Conservation (phyloP, 1,140 invertebrate genomes). For the Neodiprion virginianus region DNA sequence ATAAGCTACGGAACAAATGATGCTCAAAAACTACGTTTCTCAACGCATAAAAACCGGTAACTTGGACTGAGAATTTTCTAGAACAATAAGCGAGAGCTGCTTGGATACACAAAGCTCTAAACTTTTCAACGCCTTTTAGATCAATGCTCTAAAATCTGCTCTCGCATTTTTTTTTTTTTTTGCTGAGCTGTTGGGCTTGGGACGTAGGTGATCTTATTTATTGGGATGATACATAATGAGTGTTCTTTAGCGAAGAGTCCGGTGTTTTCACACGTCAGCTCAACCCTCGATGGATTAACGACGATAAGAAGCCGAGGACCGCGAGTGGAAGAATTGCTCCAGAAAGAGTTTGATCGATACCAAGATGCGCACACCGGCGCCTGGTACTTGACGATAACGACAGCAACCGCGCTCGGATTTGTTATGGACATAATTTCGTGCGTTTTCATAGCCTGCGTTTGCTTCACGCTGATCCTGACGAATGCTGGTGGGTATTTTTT, state of each 20-base stretch:
- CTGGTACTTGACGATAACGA: constrained; percentile 68
- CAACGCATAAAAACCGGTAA: no score
- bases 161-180: no score
- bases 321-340: constrained; percentile 66
- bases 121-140: no score
- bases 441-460: constrained; percentile 41
- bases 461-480: constrained; percentile 55
- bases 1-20: no score
- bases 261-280: constrained; percentile 63
- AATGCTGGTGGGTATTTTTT: constrained; percentile 37
- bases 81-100: no score
- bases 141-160: no score
- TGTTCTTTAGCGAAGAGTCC: constrained; percentile 70
- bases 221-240: no score
- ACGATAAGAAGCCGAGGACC: constrained; percentile 79
- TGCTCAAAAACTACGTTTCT: no score
- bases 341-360: constrained; percentile 73
- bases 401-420: constrained; percentile 64
- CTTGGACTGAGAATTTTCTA: no score
- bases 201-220: no score
- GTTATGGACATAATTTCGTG: constrained; percentile 41
- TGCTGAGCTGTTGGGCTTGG: no score
- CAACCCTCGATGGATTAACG: constrained; percentile 74
- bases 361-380: constrained; percentile 72
- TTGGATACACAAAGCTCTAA: no score